Evolutionary conservation across 1,140 invertebrate species (phyloP), one percentile per base, ranked within the genome.

Genomic region (Argopecten irradians): DNA sequence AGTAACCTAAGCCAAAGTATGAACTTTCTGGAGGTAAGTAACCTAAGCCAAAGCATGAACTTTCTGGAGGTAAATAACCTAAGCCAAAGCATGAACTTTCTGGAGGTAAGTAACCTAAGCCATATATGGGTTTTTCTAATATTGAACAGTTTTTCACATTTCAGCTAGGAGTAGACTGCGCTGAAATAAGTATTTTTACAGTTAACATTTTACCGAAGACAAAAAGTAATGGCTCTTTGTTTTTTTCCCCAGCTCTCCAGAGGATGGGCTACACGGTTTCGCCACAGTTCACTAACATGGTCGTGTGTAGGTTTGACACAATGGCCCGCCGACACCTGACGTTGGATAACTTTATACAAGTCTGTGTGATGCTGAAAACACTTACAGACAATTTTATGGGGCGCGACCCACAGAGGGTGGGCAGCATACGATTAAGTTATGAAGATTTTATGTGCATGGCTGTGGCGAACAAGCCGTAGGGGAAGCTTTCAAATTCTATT

Each of bases 231-330:
- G 85, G 32, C 41, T 86, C 34, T 85, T 22, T 19, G 36, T 82
- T 88, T 89, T 85, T 85, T 90, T 34, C 92, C 92, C 93, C 96
- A 97, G 98, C 98, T 33, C 96, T 98, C 39, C 96, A 96, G 34
- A 97, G 98, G 96, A 98, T 98, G 98, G 98, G 98, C n/a, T 99
- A 98, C 93, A 96, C 97, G 82, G 97, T 99, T 89, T 96, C 97
- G 34, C 97, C 97, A 9, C 97, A 98, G 41, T 98, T 98, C 93
- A 96, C 97, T 19, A 96, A 96, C 86, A 97, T 97, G 90, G 94
- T 98, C 84, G 96, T 97, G 13, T 96, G 96, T 91, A 97, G 97
- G 95, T 97, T 97, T 93, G 94, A 95, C 93, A 97, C 97, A 1
- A 94, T 96, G 91, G 95, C 95, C 36, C 93, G 91, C 83, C 91